Evolutionary conservation across 2,113 vertebrate genomes (phyloP).

Genomic region (Poecile atricapillus): DNA sequence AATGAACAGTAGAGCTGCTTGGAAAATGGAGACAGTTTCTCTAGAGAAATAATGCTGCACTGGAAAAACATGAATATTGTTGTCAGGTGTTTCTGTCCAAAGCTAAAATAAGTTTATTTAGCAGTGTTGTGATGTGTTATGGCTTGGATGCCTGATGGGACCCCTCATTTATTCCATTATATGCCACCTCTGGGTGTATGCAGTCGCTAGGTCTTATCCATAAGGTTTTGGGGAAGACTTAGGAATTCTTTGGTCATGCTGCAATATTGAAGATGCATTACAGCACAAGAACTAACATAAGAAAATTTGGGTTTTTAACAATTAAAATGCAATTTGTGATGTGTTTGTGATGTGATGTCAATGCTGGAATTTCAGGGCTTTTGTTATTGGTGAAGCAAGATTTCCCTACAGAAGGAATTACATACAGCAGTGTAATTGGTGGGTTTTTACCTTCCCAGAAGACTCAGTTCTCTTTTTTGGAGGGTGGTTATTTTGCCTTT

Average conservation of each 20-base stretch:
- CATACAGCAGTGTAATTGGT: not conserved
- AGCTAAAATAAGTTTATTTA: not conserved
- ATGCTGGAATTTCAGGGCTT: not conserved
- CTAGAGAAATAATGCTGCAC: not conserved
- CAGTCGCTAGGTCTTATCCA: not conserved
- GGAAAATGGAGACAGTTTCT: not conserved
- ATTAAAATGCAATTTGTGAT: not conserved
- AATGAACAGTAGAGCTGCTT: not conserved
- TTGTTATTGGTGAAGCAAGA: not conserved
- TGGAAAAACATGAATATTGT: not conserved
- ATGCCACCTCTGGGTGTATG: not conserved
- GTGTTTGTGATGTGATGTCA: not conserved
- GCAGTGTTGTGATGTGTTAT: not conserved
- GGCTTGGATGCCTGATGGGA: not conserved
- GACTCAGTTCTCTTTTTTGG: not conserved
- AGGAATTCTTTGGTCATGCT: not conserved
- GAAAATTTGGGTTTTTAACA: not conserved
- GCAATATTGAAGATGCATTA: not conserved
- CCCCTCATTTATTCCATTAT: not conserved
- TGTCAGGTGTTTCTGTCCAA: not conserved
- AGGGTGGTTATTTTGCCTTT: not conserved
- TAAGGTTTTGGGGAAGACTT: not conserved
- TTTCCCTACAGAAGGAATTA: not conserved
- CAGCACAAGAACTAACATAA: not conserved
- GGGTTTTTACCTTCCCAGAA: not conserved